Evolutionary conservation across 2,888 invertebrate species (phyloP), one percentile per base, ranked within the genome.

Genomic region (Sinopyrophorus schimmeli): DNA sequence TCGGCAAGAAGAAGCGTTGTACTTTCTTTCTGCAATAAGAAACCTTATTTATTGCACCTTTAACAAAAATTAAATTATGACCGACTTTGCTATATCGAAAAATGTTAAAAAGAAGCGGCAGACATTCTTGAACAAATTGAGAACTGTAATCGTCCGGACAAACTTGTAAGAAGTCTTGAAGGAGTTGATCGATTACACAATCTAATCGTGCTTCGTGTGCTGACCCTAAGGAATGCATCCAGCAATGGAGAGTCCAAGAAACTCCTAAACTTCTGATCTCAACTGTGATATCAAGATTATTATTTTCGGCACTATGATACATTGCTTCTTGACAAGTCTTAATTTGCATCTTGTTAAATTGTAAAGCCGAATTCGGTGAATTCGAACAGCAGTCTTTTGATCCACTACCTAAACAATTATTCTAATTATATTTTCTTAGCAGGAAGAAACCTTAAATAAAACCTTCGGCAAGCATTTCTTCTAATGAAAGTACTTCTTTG

Each of bases 281-380:
- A 63, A 93, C 79, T 0, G 93, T 92, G 57, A 94, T 89, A 67
- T 94, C 93, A 44, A 93, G 76, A 71, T 92, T 89, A 64, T 92
- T 91, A 68, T 90, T 92, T 73, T 94, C 94, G 0, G 92, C 89
- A 52, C 92, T 91, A 68, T 92, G 92, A 69, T 94, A 95, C 90
- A 95, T 90, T 12, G 94, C 92, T 72, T 94, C 93, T 67, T 93
- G 92, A 47, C 93, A 76, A 27, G 89, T 86, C 61, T 91, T 86
- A 57, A 88, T 84, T 74, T 93, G 92, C 18, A 83, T 80, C 74
- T 92, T 92, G 59, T 83, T 89, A 65, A 90, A 79, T 47, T 76
- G 76, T n/a, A 70, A 66, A 23, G 79, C 68, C 2, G 76, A 55
- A 61, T 56, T 67, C 9, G 66, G 60, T 23, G 64, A 52, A 40